A percentile compares a stretch with the other conserved stretches of the same genome.
Evolutionary conservation across 2,113 vertebrate genomes (phyloP).

Genomic region (Epinephelus fuscoguttatus): DNA sequence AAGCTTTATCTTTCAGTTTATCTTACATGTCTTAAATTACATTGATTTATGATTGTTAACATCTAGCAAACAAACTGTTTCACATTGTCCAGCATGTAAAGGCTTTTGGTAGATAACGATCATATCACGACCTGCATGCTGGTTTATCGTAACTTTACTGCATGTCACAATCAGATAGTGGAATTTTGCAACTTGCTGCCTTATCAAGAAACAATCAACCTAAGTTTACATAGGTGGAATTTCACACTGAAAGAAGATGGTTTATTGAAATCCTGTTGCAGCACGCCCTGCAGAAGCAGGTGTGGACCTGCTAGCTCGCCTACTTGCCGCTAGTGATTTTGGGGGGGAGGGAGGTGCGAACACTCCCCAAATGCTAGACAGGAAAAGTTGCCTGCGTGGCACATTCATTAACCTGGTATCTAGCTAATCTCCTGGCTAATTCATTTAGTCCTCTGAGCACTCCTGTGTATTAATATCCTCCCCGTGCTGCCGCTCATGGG

Average conservation of each 20-base stretch:
- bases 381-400: constrained; percentile 66
- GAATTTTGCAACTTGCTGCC: constrained; percentile 40
- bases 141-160: constrained; percentile 21
- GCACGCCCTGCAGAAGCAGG: constrained; percentile 68
- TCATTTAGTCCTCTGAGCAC: constrained; percentile 78
- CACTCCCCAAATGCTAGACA: constrained; percentile 13
- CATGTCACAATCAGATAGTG: constrained; percentile 56
- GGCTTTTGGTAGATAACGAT: constrained; percentile 38
- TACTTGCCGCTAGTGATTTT: constrained; percentile 40
- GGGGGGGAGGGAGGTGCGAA: constrained; percentile 9
- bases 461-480: constrained; percentile 82
- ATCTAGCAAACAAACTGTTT: constrained; percentile 25
- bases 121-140: constrained; percentile 9
- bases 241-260: constrained; percentile 58
- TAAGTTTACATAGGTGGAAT: constrained; percentile 71
- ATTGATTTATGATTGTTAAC: constrained; percentile 38
- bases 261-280: constrained; percentile 75
- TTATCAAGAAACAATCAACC: constrained; percentile 55
- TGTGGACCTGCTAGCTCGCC: constrained; percentile 67
- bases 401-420: constrained; percentile 81
- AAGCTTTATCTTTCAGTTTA: constrained; percentile 27
- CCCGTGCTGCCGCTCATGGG: constrained; percentile 64
- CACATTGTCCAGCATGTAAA: constrained; percentile 11
- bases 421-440: constrained; percentile 81
- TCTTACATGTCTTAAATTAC: constrained; percentile 28